Base-by-base conservation (phyloP, 2,888 invertebrate species). In the Thalpophila matura region DNA sequence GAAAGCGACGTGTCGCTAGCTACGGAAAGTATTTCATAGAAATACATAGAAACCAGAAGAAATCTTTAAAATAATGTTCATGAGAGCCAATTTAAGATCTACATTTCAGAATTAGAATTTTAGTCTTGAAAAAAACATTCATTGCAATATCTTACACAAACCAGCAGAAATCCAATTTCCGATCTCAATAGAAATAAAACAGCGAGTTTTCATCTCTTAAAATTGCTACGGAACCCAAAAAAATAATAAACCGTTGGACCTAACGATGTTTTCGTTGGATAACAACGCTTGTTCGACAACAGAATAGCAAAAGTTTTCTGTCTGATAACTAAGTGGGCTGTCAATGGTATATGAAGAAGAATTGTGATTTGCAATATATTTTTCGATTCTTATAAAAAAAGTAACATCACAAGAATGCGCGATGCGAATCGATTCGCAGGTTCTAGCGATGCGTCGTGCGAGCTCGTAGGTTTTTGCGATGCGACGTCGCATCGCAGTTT, bases 251-350 rank as follows among this genome's bases (percentile, higher is more conserved):
- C 45, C 37, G 3, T 29, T 18, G 16, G 12, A 31, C 9, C 10
- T 47, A 58, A 77, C 54, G 60, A 73, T 73, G 74, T 73, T 73
- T 73, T 73, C 67, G 40, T 31, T 27, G n/a, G 37, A 31, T 31
- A 46, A 35, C 47, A 57, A 45, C 20, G 16, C n/a, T 42, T 56
- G 27, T 2, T 29, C n/a, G 4, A 50, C 73, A 64, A 64, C 51
- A 63, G 22, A 38, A 35, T 35, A 22, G 26, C 43, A 38, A 45
- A 72, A 62, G 7, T 56, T 75, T 55, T 74, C n/a, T 43, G 47
- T 49, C 69, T 74, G 47, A 24, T 43, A 2, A 3, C 0, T 24
- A 33, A 42, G 33, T 73, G 7, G 12, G 2, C 10, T 5, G 26
- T 56, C 35, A 40, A 56, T 40, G 33, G 42, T 50, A 74, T 51